Evolutionary conservation across 2,797 vertebrate genomes (phyloP).

Genomic region (Spinus olivaceus): DNA sequence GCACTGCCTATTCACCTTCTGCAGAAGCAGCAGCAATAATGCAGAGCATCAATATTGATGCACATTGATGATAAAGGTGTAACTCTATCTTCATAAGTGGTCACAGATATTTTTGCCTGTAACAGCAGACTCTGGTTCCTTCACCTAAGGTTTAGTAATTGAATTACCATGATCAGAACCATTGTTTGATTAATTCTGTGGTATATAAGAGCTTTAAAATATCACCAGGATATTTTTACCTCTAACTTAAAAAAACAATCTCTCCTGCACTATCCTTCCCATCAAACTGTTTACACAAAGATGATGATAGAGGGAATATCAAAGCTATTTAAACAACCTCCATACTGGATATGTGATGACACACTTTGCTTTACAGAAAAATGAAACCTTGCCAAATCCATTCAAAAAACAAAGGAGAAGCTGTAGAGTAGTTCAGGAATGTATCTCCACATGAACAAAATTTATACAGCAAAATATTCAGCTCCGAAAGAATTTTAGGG

Average conservation of each 20-base stretch:
- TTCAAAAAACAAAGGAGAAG: background rate
- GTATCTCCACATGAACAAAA: background rate
- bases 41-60: background rate
- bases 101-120: background rate
- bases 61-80: background rate
- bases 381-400: background rate
- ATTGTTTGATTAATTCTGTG: background rate
- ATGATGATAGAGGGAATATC: background rate
- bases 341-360: background rate
- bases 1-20: background rate
- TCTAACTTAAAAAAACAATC: background rate
- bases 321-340: background rate
- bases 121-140: background rate
- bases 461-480: background rate
- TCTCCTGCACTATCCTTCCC: background rate
- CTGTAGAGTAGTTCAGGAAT: background rate
- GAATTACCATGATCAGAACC: background rate
- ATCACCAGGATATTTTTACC: background rate
- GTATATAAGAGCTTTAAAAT: background rate
- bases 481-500: background rate
- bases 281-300: background rate
- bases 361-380: fast-evolving
- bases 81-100: background rate
- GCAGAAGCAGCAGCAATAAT: background rate
- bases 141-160: background rate